These are phyloP conservation scores for Rutpela maculata DNA, from an alignment of 2,888 invertebrate genomes.

Conservation along the genomic window DNA sequence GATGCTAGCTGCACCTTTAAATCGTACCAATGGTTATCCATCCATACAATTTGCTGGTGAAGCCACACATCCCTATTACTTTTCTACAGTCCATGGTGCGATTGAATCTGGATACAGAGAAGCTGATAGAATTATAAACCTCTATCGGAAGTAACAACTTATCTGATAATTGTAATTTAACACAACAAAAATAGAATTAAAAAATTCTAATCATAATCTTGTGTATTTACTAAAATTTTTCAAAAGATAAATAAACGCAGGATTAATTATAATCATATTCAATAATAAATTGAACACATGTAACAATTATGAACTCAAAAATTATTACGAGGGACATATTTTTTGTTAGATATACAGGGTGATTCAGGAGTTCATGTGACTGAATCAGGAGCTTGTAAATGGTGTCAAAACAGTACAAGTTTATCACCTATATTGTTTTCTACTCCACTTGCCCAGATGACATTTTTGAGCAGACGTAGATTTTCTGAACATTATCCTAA, in stretches of 20 bases:
- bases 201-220: background rate
- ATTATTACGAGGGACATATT: too few relatives aligned
- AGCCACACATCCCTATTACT: conserved; percentile 72
- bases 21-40: conserved; percentile 68
- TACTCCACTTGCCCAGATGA: too few relatives aligned
- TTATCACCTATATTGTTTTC: too few relatives aligned
- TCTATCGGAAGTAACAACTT: background rate
- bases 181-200: background rate
- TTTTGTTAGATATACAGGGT: too few relatives aligned
- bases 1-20: conserved; percentile 27
- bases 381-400: too few relatives aligned
- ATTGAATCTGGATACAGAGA: conserved; percentile 73
- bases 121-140: conserved; percentile 68
- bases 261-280: too few relatives aligned
- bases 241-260: conserved; percentile 72
- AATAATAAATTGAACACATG: too few relatives aligned
- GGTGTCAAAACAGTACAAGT: too few relatives aligned
- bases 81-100: conserved; percentile 75
- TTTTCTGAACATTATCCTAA: too few relatives aligned
- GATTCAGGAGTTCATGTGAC: too few relatives aligned
- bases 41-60: conserved; percentile 77
- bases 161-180: background rate
- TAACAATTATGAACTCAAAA: too few relatives aligned
- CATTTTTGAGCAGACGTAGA: too few relatives aligned
- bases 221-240: conserved; percentile 74